Evolutionary conservation across 2,113 vertebrate genomes (phyloP).

Genomic region (Sitta europaea): DNA sequence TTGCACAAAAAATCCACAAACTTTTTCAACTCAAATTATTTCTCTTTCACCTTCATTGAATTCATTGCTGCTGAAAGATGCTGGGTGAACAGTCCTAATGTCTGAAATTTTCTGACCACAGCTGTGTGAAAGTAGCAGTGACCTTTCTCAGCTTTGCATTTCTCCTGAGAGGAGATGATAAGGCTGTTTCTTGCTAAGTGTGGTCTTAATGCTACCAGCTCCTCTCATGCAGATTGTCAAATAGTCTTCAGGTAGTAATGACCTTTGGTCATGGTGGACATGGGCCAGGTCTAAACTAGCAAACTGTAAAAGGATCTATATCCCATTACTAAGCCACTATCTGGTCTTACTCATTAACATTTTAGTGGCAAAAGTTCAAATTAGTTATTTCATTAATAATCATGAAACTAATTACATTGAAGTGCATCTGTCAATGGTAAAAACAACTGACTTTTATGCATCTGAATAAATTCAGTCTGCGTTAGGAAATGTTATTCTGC

Average conservation of each 20-base stretch:
- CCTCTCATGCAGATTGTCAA: neutral
- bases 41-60: neutral
- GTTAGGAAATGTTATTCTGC: neutral
- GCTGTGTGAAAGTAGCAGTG: neutral
- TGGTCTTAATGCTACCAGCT: neutral
- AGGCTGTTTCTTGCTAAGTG: neutral
- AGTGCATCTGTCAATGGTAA: conserved; percentile 16
- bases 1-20: neutral
- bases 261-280: conserved; percentile 17
- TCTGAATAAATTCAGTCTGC: conserved; percentile 35
- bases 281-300: conserved; percentile 38
- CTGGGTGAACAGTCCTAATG: neutral
- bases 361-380: conserved; percentile 67
- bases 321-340: conserved; percentile 26
- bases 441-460: conserved; percentile 26
- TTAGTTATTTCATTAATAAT: conserved; percentile 68
- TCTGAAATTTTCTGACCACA: neutral
- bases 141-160: neutral
- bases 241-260: neutral
- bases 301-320: conserved; percentile 50
- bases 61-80: neutral
- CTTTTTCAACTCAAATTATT: neutral
- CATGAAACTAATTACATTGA: conserved; percentile 62
- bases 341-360: conserved; percentile 60
- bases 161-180: neutral